phyloP scores from a whole-genome alignment of 2,113 vertebrate genomes.

The Phrynocephalus versicolor region DNA sequence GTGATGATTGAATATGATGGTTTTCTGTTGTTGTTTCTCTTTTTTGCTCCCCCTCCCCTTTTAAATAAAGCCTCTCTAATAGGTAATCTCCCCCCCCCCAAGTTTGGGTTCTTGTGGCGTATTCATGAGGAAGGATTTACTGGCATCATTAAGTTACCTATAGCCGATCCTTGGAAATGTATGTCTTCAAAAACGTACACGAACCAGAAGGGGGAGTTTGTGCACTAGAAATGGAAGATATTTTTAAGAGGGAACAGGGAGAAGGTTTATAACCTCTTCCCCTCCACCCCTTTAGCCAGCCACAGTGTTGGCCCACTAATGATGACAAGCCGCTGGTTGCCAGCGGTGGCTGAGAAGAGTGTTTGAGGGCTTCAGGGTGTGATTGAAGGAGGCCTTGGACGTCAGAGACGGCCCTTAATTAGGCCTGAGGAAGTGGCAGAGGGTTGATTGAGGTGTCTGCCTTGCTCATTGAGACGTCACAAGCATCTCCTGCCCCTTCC shows the following conservation, averaged over 20 bases:
- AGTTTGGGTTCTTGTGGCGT: conserved; percentile 19
- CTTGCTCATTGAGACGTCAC: too few relatives aligned
- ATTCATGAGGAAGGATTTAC: conserved; percentile 44
- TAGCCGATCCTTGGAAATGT: conserved; percentile 29
- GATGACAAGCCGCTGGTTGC: neutral
- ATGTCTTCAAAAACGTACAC: neutral
- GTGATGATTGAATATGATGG: neutral
- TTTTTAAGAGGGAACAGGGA: neutral
- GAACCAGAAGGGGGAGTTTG: conserved; percentile 56
- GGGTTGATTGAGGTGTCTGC: too few relatives aligned
- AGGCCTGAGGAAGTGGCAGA: too few relatives aligned
- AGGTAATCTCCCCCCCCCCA: conserved; percentile 3
- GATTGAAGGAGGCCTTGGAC: too few relatives aligned
- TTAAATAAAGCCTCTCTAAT: neutral
- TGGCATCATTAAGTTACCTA: neutral
- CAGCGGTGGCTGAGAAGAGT: neutral
- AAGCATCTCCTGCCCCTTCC: too few relatives aligned
- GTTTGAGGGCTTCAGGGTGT: too few relatives aligned
- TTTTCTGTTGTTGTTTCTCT: conserved; percentile 10
- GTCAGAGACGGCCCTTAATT: too few relatives aligned
- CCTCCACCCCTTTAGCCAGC: too few relatives aligned
- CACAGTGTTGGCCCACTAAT: too few relatives aligned
- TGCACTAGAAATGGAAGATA: conserved; percentile 36
- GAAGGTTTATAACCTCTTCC: too few relatives aligned
- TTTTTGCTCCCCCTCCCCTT: neutral